phyloP scores from a whole-genome alignment of 2,113 vertebrate genomes.

The Pelmatolapia mariae region DNA sequence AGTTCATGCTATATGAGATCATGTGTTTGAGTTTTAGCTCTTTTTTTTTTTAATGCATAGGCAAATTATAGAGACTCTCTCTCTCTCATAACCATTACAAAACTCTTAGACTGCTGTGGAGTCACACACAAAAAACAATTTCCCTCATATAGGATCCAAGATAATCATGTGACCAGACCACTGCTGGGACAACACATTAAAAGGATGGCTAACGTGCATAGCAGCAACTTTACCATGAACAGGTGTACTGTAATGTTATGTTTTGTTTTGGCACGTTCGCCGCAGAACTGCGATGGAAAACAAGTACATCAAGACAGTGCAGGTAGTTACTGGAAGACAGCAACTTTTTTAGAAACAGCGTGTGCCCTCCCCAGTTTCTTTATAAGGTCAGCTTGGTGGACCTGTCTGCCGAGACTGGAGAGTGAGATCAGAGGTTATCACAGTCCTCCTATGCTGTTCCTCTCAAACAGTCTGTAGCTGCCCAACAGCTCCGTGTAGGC shows the following conservation, averaged over 20 bases:
- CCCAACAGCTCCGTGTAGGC: slow-evolving; percentile 10
- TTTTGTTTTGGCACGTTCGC: neutral
- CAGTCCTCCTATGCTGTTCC: slow-evolving; percentile 13
- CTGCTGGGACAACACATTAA: neutral
- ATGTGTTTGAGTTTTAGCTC: neutral
- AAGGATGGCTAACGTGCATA: neutral
- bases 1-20: slow-evolving; percentile 1
- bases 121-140: neutral
- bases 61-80: neutral
- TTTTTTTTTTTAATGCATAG: neutral
- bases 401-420: slow-evolving; percentile 12
- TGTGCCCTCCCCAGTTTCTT: neutral
- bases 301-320: neutral
- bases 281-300: neutral
- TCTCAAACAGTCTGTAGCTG: slow-evolving; percentile 9
- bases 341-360: slow-evolving; percentile 35
- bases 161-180: neutral
- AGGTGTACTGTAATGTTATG: neutral
- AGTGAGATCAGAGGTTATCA: slow-evolving; percentile 55
- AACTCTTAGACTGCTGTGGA: neutral
- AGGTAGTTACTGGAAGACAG: neutral
- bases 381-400: neutral
- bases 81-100: neutral
- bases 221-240: neutral
- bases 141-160: neutral